These are phyloP conservation scores for Himalopsyche japonica DNA, from an alignment of 2,888 invertebrate genomes.

Conservation along the genomic window DNA sequence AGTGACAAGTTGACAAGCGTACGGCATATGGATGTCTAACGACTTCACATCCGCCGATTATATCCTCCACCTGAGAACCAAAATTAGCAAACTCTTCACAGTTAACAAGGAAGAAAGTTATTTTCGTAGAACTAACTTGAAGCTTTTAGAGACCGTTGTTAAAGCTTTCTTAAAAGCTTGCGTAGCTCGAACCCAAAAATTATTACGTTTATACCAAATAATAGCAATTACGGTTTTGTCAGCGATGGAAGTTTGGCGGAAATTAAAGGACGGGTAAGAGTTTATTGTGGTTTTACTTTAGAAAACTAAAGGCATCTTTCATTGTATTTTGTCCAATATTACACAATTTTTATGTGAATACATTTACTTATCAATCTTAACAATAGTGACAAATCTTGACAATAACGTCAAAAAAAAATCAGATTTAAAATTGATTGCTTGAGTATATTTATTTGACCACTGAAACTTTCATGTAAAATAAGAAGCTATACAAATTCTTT, in stretches of 20 bases:
- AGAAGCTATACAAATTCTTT: too few species aligned
- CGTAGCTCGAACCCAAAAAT: background rate
- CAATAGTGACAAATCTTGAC: too few species aligned
- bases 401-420: too few species aligned
- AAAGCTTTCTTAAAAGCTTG: background rate
- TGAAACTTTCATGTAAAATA: too few species aligned
- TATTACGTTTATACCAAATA: background rate
- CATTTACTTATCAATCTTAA: too few species aligned
- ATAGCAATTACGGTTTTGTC: background rate
- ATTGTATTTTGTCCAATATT: too few species aligned
- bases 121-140: background rate
- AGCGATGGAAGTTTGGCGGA: background rate
- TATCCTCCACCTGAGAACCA: background rate
- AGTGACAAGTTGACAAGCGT: background rate
- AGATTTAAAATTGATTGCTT: too few species aligned
- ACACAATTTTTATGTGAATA: too few species aligned
- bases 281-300: too few species aligned
- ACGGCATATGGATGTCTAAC: background rate
- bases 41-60: background rate
- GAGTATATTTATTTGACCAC: too few species aligned
- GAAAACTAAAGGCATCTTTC: too few species aligned
- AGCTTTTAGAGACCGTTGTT: background rate
- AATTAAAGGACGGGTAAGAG: background rate
- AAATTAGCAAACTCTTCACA: background rate
- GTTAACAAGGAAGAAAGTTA: background rate